Base-by-base conservation (phyloP, 2,113 vertebrate genomes). In the Corynorhinus townsendii region DNA sequence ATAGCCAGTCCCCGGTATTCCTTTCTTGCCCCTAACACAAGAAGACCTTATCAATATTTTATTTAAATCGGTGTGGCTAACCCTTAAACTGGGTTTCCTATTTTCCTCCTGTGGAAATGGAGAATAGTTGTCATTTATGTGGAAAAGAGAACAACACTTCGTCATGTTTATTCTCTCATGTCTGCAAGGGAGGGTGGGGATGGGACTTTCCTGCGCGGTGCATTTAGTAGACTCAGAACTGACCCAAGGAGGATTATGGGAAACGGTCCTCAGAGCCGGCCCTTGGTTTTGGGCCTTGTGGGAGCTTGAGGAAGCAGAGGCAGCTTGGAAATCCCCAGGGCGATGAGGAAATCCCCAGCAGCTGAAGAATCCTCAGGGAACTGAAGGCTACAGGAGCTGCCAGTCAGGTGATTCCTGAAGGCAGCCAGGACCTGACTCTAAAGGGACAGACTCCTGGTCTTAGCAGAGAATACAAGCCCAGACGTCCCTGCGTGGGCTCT, bases 301-400 rank as follows among this genome's bases (percentile, higher is more conserved):
- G 38, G 28, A 93, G 14, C 28, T 75, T 92, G 90, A 82, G 79
- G 59, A 90, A 94, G 85, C 86, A 64, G 56, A 88, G 47, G 54
- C 54, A 94, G 24, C 96, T 90, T 95, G 96, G 96, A 97, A 97
- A 95, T 95, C 91, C 96, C 95, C 96, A 40, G 30, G 47, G 19
- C 43, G 19, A 11, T 0, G 72, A 96, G 94, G 95, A 95, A 96
- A 91, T 89, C 90, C 94, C 95, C 89, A 38, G 68, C 35, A 79
- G 69, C 93, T 49, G 40, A 62, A 54, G 88, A 8, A 35, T 88
- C 76, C 71, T 38, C 54, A 68, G 56, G 79, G 96, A 93, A 64
- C 80, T 81, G 75, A 71, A 14, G 66, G 66, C 52, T 64, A 11
- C 52, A 28, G 11, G 38, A 68, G 49, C 86, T 3, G 28, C 47